Evolutionary conservation across 2,113 vertebrate species (phyloP).

Genomic region (Oncorhynchus clarkii): DNA sequence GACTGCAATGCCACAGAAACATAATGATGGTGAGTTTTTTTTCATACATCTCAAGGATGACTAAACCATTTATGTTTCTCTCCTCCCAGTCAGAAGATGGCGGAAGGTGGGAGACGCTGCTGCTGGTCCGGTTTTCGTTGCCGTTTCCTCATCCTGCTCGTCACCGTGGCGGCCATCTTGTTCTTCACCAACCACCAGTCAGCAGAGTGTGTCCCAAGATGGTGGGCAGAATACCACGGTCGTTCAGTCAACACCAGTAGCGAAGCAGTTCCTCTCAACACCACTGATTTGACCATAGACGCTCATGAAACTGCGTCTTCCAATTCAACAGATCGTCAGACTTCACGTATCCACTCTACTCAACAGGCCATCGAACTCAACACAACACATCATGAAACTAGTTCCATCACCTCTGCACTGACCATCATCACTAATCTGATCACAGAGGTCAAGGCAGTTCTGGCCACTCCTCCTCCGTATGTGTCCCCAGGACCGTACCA

Average conservation of each 20-base stretch:
- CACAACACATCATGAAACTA: neutral
- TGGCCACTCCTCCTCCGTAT: slow-evolving; percentile 1
- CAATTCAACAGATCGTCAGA: neutral
- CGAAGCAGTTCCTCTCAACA: neutral
- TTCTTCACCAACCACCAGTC: slow-evolving; percentile 8
- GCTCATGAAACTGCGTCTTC: neutral
- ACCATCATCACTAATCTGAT: neutral
- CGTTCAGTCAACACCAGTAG: no score
- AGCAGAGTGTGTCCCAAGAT: neutral
- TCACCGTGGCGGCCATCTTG: neutral
- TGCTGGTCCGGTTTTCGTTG: neutral
- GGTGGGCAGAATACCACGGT: neutral
- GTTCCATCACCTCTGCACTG: neutral
- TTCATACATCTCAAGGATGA: no score
- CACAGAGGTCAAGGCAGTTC: neutral
- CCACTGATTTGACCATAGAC: neutral
- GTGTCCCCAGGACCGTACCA: slow-evolving; percentile 24
- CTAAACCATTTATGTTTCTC: neutral
- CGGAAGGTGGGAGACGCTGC: no score
- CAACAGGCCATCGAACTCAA: neutral
- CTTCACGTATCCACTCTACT: neutral
- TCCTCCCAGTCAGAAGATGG: neutral
- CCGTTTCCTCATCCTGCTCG: slow-evolving; percentile 7
- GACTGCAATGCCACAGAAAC: no score
- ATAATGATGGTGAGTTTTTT: no score